phyloP scores from a whole-genome alignment of 92 coral and sea anemone species.

The Muricea muricata region DNA sequence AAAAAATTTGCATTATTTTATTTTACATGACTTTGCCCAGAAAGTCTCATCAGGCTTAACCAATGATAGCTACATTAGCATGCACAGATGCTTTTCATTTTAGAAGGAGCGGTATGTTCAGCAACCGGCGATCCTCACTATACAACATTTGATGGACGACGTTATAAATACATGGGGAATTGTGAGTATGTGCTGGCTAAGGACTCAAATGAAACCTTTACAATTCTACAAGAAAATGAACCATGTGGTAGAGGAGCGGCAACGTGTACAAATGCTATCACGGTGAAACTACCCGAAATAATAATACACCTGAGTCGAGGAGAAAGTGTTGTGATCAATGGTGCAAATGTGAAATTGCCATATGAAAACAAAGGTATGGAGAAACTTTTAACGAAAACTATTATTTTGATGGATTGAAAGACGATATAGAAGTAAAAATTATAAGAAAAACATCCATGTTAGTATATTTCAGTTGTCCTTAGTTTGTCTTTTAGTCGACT shows the following conservation, averaged over 20 bases:
- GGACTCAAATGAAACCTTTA: background rate
- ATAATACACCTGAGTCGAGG: constrained; percentile 2
- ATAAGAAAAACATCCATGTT: too few species aligned
- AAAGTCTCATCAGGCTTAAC: too few species aligned
- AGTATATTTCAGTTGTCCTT: too few species aligned
- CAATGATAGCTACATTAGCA: too few species aligned
- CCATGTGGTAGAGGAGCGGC: constrained; percentile 20
- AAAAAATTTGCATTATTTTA: too few species aligned
- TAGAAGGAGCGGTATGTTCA: background rate
- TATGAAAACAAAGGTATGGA: constrained; percentile 13
- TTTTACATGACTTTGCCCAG: too few species aligned
- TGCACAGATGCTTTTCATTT: too few species aligned
- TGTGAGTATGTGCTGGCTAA: constrained; percentile 36
- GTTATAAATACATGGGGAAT: constrained; percentile 32
- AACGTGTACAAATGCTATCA: constrained; percentile 14
- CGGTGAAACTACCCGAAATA: background rate
- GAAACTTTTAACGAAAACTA: background rate
- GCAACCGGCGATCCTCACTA: constrained; percentile 41
- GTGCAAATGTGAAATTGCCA: background rate
- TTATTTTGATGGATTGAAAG: too few species aligned
- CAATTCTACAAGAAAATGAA: constrained; percentile 18
- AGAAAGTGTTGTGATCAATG: constrained; percentile 8
- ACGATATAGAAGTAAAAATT: too few species aligned
- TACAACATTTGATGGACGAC: constrained; percentile 29
- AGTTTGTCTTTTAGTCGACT: too few species aligned